Base-by-base conservation (phyloP, 2,113 vertebrate species). In the Passerina amoena region DNA sequence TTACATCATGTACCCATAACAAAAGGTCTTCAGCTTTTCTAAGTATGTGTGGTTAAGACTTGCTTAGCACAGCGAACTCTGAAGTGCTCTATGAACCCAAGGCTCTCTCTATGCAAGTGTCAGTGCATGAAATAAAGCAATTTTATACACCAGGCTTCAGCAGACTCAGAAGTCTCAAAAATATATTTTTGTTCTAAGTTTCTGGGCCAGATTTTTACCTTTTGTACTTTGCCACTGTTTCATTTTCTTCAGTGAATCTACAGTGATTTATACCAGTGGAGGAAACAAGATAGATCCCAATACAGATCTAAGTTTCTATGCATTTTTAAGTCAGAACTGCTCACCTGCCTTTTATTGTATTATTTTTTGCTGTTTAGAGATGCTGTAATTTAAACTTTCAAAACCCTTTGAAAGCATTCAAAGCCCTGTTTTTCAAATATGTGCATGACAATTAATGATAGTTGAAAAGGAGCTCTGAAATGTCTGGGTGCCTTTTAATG, bases 71-170 rank as follows among this genome's bases (percentile, higher is more conserved):
- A 75, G 92, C 3, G 6, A 95, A 77, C 90, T 95, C 61, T 33
- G 96, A 96, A 97, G 97, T 96, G 97, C 96, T 97, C 69, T 70
- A 14, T 56, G 93, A 97, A 94, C 79, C 60, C 92, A 96, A 96
- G 97, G 96, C 95, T 97, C 97, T 84, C 92, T 96, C 88, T 86
- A 82, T 81, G 50, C 80, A 91, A 86, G 69, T 25, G 82, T 97
- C 96, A 95, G 95, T 96, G 92, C 94, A 76, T 57, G 94, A 86
- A 85, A 96, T 30, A 90, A 77, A 83, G 76, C 86, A 89, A 88
- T 87, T 90, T 86, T 48, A 60, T 59, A 88, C 56, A 73, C 76
- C 53, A 88, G 57, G 76, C 61, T 83, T 53, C 78, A 80, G 73
- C 30, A 31, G 87, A 94, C 56, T 47, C 45, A 33, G 57, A 90